phyloP scores from a whole-genome alignment of 2,113 vertebrate species.

The Chaenocephalus aceratus region DNA sequence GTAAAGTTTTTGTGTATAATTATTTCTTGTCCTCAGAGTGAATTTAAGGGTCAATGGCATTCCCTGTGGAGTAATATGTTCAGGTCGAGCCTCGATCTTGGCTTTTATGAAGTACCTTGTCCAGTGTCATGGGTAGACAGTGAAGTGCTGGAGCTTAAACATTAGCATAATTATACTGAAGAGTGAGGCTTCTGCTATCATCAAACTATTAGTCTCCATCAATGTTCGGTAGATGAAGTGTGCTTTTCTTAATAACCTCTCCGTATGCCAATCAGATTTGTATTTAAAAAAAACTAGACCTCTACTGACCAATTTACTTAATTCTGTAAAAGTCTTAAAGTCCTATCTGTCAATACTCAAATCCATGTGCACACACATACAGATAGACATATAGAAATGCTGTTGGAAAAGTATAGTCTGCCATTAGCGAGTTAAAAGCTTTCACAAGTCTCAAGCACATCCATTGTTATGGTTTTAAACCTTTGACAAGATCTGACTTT shows the following conservation, averaged over 20 bases:
- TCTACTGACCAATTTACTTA: conserved; percentile 39
- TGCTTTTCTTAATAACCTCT: conserved; percentile 72
- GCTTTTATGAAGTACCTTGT: conserved; percentile 76
- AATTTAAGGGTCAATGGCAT: conserved; percentile 51
- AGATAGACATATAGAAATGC: conserved; percentile 12
- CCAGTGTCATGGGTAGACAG: conserved; percentile 69
- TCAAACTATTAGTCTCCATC: conserved; percentile 78
- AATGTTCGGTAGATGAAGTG: conserved; percentile 72
- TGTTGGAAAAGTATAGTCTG: conserved; percentile 23
- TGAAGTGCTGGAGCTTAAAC: conserved; percentile 74
- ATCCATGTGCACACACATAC: conserved; percentile 17
- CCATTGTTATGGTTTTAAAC: conserved; percentile 26
- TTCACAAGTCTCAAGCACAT: conserved; percentile 52
- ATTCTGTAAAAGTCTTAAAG: conserved; percentile 33
- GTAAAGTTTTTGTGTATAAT: conserved; percentile 42
- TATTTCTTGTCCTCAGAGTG: conserved; percentile 12
- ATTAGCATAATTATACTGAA: conserved; percentile 81
- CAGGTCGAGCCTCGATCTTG: conserved; percentile 64
- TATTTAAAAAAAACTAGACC: conserved; percentile 9
- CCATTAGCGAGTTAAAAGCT: conserved; percentile 48
- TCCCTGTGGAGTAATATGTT: conserved; percentile 45
- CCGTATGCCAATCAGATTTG: conserved; percentile 60
- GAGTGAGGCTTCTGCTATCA: conserved; percentile 75
- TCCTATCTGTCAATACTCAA: conserved; percentile 6
- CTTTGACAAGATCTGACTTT: conserved; percentile 15